phyloP scores from a whole-genome alignment of 2,113 vertebrate species.

The Crotophaga sulcirostris region DNA sequence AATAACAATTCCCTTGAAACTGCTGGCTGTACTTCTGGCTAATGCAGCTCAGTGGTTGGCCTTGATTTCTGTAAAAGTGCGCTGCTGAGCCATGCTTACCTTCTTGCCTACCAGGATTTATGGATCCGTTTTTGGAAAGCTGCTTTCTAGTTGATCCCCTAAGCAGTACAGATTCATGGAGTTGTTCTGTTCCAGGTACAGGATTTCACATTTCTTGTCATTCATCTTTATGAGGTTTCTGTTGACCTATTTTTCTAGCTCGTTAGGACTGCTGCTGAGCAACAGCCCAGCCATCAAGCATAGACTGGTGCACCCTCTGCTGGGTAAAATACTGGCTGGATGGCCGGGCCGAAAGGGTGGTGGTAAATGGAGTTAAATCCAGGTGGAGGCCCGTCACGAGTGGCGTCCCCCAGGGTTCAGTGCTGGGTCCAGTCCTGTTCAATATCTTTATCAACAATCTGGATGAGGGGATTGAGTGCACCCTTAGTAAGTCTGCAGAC shows the following conservation, averaged over 20 bases:
- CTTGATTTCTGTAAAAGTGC: neutral
- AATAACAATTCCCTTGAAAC: neutral
- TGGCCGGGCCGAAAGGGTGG: too few species aligned
- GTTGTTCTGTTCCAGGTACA: neutral
- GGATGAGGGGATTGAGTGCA: too few species aligned
- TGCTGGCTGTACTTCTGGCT: neutral
- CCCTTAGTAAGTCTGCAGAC: too few species aligned
- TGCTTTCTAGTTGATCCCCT: neutral
- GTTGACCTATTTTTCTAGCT: neutral
- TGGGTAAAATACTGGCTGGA: too few species aligned
- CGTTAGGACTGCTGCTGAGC: neutral
- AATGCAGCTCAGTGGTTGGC: neutral
- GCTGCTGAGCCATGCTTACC: neutral
- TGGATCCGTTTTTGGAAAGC: neutral
- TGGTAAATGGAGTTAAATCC: too few species aligned
- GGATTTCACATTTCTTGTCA: neutral
- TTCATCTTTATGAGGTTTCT: neutral
- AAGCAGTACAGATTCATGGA: neutral
- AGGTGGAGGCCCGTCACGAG: too few species aligned
- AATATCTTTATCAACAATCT: too few species aligned
- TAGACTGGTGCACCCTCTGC: too few species aligned
- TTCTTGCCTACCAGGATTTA: neutral
- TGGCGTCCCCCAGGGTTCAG: too few species aligned
- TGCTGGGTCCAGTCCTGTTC: too few species aligned
- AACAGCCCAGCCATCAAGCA: neutral